A percentile compares a stretch with the other conserved stretches of the same genome.
Evolutionary conservation across 2,797 vertebrate genomes (phyloP).

Genomic region (Oreochromis grahami): DNA sequence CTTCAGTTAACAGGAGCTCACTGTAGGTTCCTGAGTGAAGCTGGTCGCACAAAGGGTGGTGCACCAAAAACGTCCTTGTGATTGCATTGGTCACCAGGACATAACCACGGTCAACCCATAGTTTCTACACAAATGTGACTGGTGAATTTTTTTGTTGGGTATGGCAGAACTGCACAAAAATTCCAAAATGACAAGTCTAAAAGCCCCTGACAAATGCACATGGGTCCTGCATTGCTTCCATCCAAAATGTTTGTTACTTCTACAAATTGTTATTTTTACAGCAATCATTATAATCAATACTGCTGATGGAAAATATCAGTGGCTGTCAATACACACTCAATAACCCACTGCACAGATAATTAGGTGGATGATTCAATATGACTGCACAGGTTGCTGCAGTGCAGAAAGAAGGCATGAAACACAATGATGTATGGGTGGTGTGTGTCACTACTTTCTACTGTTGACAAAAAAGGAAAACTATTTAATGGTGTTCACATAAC

Average conservation of each 20-base stretch:
- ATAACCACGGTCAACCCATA: background rate
- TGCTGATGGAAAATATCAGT: background rate
- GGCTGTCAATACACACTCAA: background rate
- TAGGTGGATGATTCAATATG: background rate
- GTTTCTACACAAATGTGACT: background rate
- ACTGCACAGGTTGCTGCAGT: background rate
- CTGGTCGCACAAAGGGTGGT: background rate
- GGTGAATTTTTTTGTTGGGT: background rate
- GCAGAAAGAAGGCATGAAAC: background rate
- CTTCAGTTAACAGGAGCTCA: background rate
- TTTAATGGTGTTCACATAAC: background rate
- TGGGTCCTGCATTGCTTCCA: background rate
- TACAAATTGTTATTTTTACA: background rate
- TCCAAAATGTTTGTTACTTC: background rate
- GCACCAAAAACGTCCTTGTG: background rate
- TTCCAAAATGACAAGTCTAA: background rate
- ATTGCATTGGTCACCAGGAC: background rate
- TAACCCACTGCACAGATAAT: background rate
- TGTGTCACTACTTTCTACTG: background rate
- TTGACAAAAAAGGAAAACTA: background rate
- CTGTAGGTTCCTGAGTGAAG: background rate
- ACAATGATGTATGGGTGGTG: background rate
- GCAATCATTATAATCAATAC: background rate
- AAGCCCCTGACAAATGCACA: background rate
- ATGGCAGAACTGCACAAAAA: background rate